Percentiles rank a stretch among this genome's conserved stretches.
phyloP scores from a whole-genome alignment of 2,113 vertebrate genomes.

The Mungos mungo region DNA sequence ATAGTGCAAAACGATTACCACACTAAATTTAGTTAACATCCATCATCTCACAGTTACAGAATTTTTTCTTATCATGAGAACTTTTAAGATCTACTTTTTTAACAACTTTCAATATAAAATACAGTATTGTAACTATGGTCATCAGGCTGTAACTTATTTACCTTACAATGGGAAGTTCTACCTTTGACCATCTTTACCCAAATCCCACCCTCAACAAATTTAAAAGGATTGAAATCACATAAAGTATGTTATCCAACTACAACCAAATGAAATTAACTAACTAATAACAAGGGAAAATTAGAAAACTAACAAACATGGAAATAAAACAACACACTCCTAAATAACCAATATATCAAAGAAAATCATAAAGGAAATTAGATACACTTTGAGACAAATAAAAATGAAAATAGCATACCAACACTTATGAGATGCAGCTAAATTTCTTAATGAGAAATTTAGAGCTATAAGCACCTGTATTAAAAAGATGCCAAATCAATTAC shows the following conservation, averaged over 20 bases:
- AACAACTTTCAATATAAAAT: not conserved
- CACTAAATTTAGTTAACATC: not conserved
- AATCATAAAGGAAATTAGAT: not conserved
- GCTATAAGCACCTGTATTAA: not conserved
- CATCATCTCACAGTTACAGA: not conserved
- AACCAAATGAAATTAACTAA: not conserved
- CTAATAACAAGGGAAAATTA: not conserved
- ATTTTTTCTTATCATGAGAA: not conserved
- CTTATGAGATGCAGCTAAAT: not conserved
- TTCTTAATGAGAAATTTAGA: not conserved
- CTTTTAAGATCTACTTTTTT: not conserved
- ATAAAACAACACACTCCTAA: not conserved
- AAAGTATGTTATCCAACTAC: not conserved
- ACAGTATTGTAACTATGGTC: not conserved
- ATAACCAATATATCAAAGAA: not conserved
- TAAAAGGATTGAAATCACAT: not conserved
- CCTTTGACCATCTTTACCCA: not conserved
- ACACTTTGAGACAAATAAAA: not conserved
- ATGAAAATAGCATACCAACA: not conserved
- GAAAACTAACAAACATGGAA: not conserved
- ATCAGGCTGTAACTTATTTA: not conserved
- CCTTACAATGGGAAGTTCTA: not conserved
- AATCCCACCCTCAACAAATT: not conserved
- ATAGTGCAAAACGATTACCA: not conserved
- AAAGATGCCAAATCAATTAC: not conserved